Evolutionary conservation across 2,797 vertebrate genomes (phyloP).

Genomic region (Chrysocyon brachyurus): DNA sequence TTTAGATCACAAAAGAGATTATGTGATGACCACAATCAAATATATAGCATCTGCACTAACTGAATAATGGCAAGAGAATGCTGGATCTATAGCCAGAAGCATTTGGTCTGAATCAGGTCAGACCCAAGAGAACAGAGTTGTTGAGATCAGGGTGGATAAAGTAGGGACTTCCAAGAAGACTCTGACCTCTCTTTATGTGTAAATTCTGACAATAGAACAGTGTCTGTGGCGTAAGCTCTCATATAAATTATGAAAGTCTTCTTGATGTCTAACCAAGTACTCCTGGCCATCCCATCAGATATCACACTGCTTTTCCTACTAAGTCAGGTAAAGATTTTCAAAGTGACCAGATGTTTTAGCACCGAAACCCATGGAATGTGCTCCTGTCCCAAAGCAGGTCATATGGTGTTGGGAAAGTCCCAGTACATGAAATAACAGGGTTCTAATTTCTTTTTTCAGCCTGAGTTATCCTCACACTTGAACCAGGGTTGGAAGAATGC

Average conservation of each 20-base stretch:
- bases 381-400: background rate
- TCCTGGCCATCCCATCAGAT: background rate
- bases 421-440: background rate
- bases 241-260: background rate
- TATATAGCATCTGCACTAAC: background rate
- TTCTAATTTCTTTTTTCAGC: background rate
- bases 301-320: background rate
- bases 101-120: constrained; percentile 36
- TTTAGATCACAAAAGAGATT: constrained; percentile 12
- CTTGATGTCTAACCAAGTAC: background rate
- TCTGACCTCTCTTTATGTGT: background rate
- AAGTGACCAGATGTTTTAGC: background rate
- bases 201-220: background rate
- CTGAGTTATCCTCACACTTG: background rate
- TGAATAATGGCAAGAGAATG: background rate
- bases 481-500: background rate
- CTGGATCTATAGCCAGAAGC: background rate
- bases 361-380: fast-evolving
- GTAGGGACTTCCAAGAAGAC: background rate
- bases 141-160: background rate
- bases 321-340: background rate
- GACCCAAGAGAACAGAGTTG: background rate
- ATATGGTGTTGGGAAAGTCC: background rate
- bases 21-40: constrained; percentile 40
- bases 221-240: background rate